Evolutionary conservation across 2,113 vertebrate genomes (phyloP), one percentile per base, ranked within the genome.

Genomic region (Chaetodon trifascialis): DNA sequence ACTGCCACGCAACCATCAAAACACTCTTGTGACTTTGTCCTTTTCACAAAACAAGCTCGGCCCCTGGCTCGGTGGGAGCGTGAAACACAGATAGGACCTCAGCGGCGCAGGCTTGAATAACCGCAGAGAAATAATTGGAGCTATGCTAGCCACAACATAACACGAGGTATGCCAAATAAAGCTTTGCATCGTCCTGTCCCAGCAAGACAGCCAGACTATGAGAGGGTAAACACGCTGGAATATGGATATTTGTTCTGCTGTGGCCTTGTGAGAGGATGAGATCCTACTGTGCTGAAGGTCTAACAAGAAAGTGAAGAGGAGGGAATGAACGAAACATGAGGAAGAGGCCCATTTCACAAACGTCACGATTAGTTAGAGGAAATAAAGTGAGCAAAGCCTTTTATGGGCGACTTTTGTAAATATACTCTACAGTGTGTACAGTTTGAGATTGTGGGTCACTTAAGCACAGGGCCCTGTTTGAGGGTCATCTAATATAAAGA

Each of bases 101-200:
- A 11, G 23, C 0, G n/a, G 23, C 0, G n/a, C 44, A 69, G 72
- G n/a, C 62, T 71, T 64, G 40, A 84, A 75, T 70, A 64, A 77
- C 47, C 8, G 4, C 68, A 66, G 25, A 79, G 38, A 76, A 88
- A 80, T 86, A 86, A 87, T 79, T 88, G 69, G 85, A 73, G 60
- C 63, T 19, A 10, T 56, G 54, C 21, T 88, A 93, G 91, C 34
- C 92, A 91, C 79, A 94, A 93, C 84, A 93, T 59, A 51, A 79
- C 38, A 82, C 23, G 76, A 79, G 65, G 82, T 89, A 93, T 91
- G 87, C 80, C 80, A 93, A 93, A 93, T 90, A 92, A 83, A 89
- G 49, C 21, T 67, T 63, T 82, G 73, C 78, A 80, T 89, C 67
- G 83, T 38, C 17, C 23, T 23, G 21, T 73, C 73, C 76, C 63